A percentile compares a stretch with the other conserved stretches of the same genome.
phyloP scores from a whole-genome alignment of 2,113 vertebrate species.

The Bostrychus sinensis region DNA sequence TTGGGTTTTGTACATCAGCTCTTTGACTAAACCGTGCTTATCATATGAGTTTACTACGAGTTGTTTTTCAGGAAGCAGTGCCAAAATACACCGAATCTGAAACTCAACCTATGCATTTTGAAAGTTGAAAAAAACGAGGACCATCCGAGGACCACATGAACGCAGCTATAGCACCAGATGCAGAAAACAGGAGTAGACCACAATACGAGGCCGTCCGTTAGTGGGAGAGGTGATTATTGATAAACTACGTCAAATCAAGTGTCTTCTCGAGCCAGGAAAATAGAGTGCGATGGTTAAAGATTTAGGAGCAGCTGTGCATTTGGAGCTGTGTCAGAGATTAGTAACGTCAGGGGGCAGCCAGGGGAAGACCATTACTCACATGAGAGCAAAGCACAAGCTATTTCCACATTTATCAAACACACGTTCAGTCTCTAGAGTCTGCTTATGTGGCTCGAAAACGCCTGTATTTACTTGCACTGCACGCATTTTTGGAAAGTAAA shows the following conservation, averaged over 20 bases:
- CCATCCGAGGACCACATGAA: no score
- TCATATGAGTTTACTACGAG: no score
- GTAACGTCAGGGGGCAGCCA: conserved; percentile 25
- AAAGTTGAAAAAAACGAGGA: no score
- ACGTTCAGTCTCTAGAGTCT: not conserved
- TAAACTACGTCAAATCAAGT: conserved; percentile 16
- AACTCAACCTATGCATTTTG: no score
- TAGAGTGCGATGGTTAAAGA: not conserved
- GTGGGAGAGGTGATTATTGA: conserved; percentile 18
- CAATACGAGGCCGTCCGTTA: not conserved
- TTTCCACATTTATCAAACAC: conserved; percentile 17
- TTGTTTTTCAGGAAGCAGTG: no score
- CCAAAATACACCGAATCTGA: no score
- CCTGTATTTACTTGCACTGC: not conserved
- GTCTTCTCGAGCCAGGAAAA: conserved; percentile 20
- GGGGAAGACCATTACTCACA: conserved; percentile 31
- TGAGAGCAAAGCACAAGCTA: conserved; percentile 12
- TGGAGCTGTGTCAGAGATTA: conserved; percentile 30
- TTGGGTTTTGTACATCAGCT: no score
- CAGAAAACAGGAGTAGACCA: conserved; percentile 9
- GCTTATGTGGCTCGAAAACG: not conserved
- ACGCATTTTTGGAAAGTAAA: not conserved
- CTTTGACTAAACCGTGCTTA: no score
- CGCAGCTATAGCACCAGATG: not conserved
- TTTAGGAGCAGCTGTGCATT: conserved; percentile 37